A percentile compares a stretch with the other conserved stretches of the same genome.
Evolutionary conservation across 2,888 invertebrate species (phyloP).

Genomic region (Agrotis ipsilon): DNA sequence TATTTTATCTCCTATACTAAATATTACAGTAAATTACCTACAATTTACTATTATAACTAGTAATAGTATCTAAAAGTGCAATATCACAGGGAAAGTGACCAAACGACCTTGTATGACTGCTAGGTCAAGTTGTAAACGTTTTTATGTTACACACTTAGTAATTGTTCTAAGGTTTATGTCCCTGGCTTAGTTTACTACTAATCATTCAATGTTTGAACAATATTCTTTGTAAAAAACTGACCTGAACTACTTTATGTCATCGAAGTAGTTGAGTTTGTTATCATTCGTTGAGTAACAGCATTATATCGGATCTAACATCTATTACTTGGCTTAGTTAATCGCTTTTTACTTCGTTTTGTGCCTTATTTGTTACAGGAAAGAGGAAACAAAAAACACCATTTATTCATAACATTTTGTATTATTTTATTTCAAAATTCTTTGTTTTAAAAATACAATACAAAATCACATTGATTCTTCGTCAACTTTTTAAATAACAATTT

Average conservation of each 20-base stretch:
- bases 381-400: slow-evolving; percentile 61
- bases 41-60: slow-evolving; percentile 31
- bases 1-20: slow-evolving; percentile 5
- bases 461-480: slow-evolving; percentile 81
- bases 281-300: slow-evolving; percentile 38
- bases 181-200: slow-evolving; percentile 56
- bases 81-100: slow-evolving; percentile 57
- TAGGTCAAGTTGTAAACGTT: slow-evolving; percentile 59
- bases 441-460: slow-evolving; percentile 83
- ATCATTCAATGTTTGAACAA: slow-evolving; percentile 52
- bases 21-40: slow-evolving; percentile 17
- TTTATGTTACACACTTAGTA: slow-evolving; percentile 47
- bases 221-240: slow-evolving; percentile 35
- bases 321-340: slow-evolving; percentile 10
- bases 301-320: slow-evolving; percentile 24
- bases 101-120: slow-evolving; percentile 52
- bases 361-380: not conserved
- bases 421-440: slow-evolving; percentile 81
- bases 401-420: slow-evolving; percentile 75
- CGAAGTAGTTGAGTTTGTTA: slow-evolving; percentile 27
- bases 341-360: not conserved
- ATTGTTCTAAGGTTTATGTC: slow-evolving; percentile 58
- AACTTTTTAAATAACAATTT: slow-evolving; percentile 78
- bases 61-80: slow-evolving; percentile 27
- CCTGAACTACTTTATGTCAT: slow-evolving; percentile 38